Base-by-base conservation (phyloP, 2,888 invertebrate species). In the Caenorhabditis becei region DNA sequence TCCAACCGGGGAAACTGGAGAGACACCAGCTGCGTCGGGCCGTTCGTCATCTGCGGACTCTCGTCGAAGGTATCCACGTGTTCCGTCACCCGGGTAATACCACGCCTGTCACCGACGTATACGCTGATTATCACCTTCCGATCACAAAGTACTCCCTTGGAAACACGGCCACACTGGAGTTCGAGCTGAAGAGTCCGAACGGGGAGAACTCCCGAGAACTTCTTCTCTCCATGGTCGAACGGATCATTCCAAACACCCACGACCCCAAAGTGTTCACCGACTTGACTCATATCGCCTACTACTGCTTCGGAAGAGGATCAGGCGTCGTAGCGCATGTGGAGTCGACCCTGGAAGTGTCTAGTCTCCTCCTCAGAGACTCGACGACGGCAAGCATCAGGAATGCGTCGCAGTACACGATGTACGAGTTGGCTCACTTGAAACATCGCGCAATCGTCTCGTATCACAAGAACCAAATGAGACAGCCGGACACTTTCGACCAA, bases 321-420 rank as follows among this genome's bases (percentile, higher is more conserved):
- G 18, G 1, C 10, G n/a, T 11, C 5, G 18, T 37, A 7, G 1
- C 49, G 16, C 24, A 54, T 3, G 20, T 62, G 5, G 71, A 75
- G 14, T n/a, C n/a, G 1, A 18, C 16, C 26, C 32, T 11, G 20
- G 66, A 44, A 41, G 41, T 41, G 37, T 10, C 10, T 37, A 23
- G 5, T 14, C n/a, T 24, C 58, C 35, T 66, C 11, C 61, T 75
- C n/a, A 53, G 32, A 1, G 75, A 75, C 51, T 41, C 53, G 0
- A 75, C 66, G 1, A 59, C 59, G 18, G 28, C 26, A 3, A 20
- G 10, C 2, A 54, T 58, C 0, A 16, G 18, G 3, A 66, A 66
- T 35, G 51, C 61, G 32, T 75, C 75, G 24, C 66, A 75, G 28
- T 44, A 67, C n/a, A 69, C 69, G 18, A 49, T 62, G 69, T 62